Evolutionary conservation across 2,797 vertebrate species (phyloP).

Genomic region (Hyperoplus immaculatus): DNA sequence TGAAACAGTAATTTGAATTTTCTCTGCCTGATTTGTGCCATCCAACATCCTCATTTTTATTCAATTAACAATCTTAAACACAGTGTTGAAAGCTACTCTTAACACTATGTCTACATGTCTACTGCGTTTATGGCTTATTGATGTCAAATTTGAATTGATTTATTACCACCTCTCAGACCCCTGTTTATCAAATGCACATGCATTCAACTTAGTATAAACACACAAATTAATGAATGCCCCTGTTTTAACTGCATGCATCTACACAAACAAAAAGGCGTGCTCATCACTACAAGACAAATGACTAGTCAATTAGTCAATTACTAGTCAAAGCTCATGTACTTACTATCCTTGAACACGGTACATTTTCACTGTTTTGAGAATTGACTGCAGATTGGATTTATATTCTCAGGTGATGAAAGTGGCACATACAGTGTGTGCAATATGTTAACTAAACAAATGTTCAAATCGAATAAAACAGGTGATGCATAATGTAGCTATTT

Average conservation of each 20-base stretch:
- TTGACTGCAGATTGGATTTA: neutral
- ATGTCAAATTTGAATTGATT: neutral
- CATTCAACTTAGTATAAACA: neutral
- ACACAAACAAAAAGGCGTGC: slow-evolving; percentile 31
- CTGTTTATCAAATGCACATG: neutral
- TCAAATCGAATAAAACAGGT: neutral
- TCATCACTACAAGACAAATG: slow-evolving; percentile 42
- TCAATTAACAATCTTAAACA: neutral
- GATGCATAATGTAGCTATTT: neutral
- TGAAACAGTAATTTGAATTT: too few species aligned
- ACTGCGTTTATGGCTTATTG: neutral
- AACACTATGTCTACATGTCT: neutral
- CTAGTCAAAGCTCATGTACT: neutral
- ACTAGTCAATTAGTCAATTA: neutral
- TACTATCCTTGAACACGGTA: neutral
- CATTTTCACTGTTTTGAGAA: neutral
- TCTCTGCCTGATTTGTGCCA: neutral
- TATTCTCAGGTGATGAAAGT: neutral
- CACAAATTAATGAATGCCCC: slow-evolving; percentile 3
- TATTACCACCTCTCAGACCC: neutral
- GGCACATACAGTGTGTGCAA: neutral
- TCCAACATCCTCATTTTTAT: neutral
- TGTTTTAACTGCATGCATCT: slow-evolving; percentile 2
- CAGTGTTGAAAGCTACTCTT: neutral
- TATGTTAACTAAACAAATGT: slow-evolving; percentile 1